Evolutionary conservation across 2,113 vertebrate genomes (phyloP), one percentile per base, ranked within the genome.

Genomic region (Edolisoma coerulescens): DNA sequence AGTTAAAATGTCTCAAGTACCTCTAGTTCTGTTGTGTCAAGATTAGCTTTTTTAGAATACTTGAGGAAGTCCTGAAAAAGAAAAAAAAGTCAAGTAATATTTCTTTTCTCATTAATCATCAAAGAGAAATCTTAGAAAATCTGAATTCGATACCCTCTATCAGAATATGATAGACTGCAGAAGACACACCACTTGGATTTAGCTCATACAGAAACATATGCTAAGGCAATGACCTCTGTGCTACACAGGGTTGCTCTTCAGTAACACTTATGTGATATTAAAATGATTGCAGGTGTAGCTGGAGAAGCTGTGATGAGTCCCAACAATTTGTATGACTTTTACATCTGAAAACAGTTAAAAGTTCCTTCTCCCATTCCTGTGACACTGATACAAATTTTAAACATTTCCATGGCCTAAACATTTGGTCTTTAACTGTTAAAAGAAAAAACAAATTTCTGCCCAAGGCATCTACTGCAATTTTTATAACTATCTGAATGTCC

Each of bases 41-140:
- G 96, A 82, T 99, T 99, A 49, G 99, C 98, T 93, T 99, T 99
- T 97, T 99, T 99, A 86, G 99, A 99, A 87, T 99, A 99, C 96
- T 99, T 99, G 84, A 99, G 98, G 97, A 99, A 99, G 95, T 99
- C 99, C 99, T 99, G 87, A 52, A 95, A 87, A 91, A 84, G 17
- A 45, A 87, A 87, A 80, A 42, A 60, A 19, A 57, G n/a, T 13
- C 39, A 76, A 33, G n/a, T 35, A 42, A 27, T 61, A 77, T 37
- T 84, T 63, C 8, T 92, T 37, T 77, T 41, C 6, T 50, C 22
- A 39, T 61, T 80, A 77, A 77, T 64, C n/a, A 61, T 54, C 26
- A 56, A 77, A 24, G 16, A 26, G 12, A 59, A 63, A 67, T 42
- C 50, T 80, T n/a, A 88, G 7, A 87, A 91, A 84, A 85, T 15